Evolutionary conservation across 2,888 invertebrate species (phyloP).

Genomic region (Loripinus fragilis): DNA sequence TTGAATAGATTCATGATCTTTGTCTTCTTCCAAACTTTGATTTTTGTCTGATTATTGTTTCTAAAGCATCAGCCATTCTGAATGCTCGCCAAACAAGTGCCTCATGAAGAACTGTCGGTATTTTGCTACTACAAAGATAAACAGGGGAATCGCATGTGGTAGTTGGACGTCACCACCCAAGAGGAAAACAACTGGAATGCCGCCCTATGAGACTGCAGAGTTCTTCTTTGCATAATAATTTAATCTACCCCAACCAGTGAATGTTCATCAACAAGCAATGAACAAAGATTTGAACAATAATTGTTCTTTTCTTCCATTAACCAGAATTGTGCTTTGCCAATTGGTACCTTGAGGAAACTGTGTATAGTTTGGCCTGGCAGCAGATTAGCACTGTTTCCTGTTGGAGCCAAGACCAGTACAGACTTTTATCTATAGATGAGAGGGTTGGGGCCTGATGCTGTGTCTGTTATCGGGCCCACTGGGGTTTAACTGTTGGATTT

Average conservation of each 20-base stretch:
- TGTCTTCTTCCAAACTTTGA: too few relatives aligned
- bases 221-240: slow-evolving; percentile 11
- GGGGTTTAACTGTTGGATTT: too few relatives aligned
- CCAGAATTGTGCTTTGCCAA: slow-evolving; percentile 39
- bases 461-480: too few relatives aligned
- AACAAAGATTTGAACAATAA: slow-evolving; percentile 46
- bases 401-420: slow-evolving; percentile 60
- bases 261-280: slow-evolving; percentile 60
- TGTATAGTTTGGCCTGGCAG: slow-evolving; percentile 58
- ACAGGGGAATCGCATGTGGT: slow-evolving; percentile 62
- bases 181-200: slow-evolving; percentile 61
- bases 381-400: slow-evolving; percentile 62
- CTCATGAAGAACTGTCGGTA: neutral
- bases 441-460: too few relatives aligned
- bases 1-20: too few relatives aligned
- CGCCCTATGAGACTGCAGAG: slow-evolving; percentile 38
- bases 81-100: slow-evolving; percentile 33
- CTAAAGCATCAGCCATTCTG: neutral
- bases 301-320: slow-evolving; percentile 48
- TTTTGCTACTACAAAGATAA: slow-evolving; percentile 19
- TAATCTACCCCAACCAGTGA: slow-evolving; percentile 37
- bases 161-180: slow-evolving; percentile 61
- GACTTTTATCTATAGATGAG: too few relatives aligned
- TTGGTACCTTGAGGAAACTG: slow-evolving; percentile 60
- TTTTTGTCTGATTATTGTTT: too few relatives aligned